phyloP scores from a whole-genome alignment of 2,797 vertebrate species.

The Bovichtus diacanthus region DNA sequence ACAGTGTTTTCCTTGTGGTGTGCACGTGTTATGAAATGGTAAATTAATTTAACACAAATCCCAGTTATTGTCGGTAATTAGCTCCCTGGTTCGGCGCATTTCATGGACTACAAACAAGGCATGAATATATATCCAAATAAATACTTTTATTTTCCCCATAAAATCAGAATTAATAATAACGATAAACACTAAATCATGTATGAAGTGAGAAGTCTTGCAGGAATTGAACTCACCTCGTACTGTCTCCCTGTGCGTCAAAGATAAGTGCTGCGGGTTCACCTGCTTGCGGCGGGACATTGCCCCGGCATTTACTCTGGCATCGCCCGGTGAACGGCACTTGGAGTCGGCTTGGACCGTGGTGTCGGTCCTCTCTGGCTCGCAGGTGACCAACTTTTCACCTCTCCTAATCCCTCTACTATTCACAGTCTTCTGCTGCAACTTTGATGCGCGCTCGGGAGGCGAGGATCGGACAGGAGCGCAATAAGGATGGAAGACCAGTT shows the following conservation, averaged over 20 bases:
- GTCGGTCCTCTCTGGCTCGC: conserved; percentile 81
- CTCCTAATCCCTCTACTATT: conserved; percentile 52
- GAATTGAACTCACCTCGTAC: conserved; percentile 90
- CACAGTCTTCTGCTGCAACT: conserved; percentile 50
- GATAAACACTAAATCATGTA: background rate
- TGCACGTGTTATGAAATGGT: background rate
- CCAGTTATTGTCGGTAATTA: background rate
- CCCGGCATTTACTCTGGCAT: conserved; percentile 99
- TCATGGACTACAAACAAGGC: background rate
- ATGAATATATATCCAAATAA: background rate
- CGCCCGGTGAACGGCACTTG: conserved; percentile 94
- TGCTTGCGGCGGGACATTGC: conserved; percentile 99
- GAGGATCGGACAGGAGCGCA: conserved; percentile 49
- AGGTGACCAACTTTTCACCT: conserved; percentile 65
- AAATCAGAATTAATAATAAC: background rate
- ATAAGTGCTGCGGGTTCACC: conserved; percentile 99
- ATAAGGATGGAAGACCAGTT: conserved; percentile 55
- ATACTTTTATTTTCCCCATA: background rate
- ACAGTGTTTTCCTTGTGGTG: background rate
- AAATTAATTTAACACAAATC: conserved; percentile 14
- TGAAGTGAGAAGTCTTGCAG: background rate
- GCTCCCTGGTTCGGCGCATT: background rate
- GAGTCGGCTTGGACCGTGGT: conserved; percentile 88
- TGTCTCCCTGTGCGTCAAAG: conserved; percentile 94
- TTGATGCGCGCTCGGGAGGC: conserved; percentile 41